These are phyloP conservation scores for Cepphus grylle DNA, from an alignment of 2,113 vertebrate species.

Conservation along the genomic window DNA sequence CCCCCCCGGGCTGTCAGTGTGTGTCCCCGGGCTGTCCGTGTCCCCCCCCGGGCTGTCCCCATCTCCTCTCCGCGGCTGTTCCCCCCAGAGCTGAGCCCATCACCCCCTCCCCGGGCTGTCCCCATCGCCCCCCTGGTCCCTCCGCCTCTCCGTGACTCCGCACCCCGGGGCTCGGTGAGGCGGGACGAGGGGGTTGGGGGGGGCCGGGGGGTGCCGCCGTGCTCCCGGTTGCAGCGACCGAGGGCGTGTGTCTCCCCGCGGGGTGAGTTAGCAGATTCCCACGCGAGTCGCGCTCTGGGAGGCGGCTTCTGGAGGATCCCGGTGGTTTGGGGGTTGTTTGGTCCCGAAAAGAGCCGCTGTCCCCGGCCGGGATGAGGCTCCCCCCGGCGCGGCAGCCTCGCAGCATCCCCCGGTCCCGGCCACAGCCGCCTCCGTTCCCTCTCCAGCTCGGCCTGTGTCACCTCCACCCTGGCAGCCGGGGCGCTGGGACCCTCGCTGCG, in stretches of 20 bases:
- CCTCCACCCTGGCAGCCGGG: not conserved
- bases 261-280: constrained; percentile 10
- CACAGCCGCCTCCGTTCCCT: not conserved
- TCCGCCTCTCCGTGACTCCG: not conserved
- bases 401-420: not conserved
- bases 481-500: not conserved
- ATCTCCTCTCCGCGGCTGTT: no score
- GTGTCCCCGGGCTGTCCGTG: not conserved
- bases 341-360: not conserved
- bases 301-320: not conserved
- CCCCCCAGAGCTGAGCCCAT: not conserved
- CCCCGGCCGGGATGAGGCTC: not conserved
- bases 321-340: not conserved
- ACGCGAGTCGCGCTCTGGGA: not conserved
- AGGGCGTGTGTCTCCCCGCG: not conserved
- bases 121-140: no score
- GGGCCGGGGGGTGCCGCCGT: no score
- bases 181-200: not conserved
- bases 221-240: not conserved
- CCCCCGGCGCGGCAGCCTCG: no score
- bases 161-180: not conserved
- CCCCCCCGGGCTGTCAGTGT: not conserved
- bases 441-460: not conserved
- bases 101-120: not conserved
- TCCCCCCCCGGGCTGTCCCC: not conserved